Percentiles rank a stretch among this genome's conserved stretches.
Conservation (phyloP, 2,113 vertebrate genomes). For the Chrysemys picta region DNA sequence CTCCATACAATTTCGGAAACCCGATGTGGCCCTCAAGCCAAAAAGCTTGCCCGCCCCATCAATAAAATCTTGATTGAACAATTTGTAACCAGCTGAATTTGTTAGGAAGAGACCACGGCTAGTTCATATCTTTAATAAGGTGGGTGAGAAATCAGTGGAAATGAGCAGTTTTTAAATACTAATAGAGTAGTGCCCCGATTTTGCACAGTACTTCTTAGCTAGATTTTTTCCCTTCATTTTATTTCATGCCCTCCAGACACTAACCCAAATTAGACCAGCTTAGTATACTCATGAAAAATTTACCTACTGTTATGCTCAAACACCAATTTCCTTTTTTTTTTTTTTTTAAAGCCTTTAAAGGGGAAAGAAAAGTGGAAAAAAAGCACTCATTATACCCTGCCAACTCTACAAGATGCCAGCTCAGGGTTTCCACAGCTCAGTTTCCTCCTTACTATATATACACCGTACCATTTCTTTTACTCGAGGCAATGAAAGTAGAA, state of each 20-base stretch:
- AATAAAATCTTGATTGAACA: background rate
- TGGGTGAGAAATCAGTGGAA: background rate
- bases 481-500: background rate
- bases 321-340: constrained; percentile 67
- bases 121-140: fast-evolving
- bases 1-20: no score
- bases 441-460: background rate
- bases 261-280: constrained; percentile 51
- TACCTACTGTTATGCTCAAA: constrained; percentile 63
- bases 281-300: constrained; percentile 61
- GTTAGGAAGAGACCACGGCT: background rate
- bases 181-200: background rate
- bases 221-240: background rate
- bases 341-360: constrained; percentile 64
- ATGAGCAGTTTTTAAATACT: background rate
- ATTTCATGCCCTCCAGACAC: constrained; percentile 45
- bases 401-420: background rate
- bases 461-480: background rate
- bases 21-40: no score
- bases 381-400: background rate
- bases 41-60: no score
- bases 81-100: background rate
- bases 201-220: background rate
- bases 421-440: background rate
- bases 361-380: constrained; percentile 40